Evolutionary conservation across 2,888 invertebrate genomes (phyloP).

Genomic region (Callinectes sapidus): DNA sequence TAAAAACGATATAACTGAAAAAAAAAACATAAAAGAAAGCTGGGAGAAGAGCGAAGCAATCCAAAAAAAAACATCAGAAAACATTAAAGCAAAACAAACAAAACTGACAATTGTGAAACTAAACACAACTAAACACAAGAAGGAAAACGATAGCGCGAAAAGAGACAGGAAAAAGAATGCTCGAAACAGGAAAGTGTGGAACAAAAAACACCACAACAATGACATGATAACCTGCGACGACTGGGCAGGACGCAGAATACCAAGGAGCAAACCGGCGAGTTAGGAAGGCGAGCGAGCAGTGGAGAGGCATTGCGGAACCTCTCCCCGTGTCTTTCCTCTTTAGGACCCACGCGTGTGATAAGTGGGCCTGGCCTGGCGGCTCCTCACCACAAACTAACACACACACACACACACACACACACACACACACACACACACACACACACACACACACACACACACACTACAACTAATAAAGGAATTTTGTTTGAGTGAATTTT

Average conservation of each 20-base stretch:
- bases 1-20: no score
- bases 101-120: no score
- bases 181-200: neutral
- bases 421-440: neutral
- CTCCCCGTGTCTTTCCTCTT: neutral
- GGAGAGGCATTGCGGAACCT: neutral
- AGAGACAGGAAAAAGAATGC: no score
- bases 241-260: neutral
- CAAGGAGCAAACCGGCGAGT: neutral
- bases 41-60: no score
- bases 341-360: constrained; percentile 3
- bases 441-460: no score
- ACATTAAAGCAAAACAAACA: no score
- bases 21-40: no score
- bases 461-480: no score
- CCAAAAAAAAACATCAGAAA: no score
- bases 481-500: no score
- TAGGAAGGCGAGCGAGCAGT: constrained; percentile 4
- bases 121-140: neutral
- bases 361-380: neutral
- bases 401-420: neutral
- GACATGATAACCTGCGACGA: neutral
- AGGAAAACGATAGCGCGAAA: neutral
- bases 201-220: neutral
- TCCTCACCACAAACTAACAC: neutral